Evolutionary conservation across 1,140 invertebrate species (phyloP).

Genomic region (Littorina saxatilis): DNA sequence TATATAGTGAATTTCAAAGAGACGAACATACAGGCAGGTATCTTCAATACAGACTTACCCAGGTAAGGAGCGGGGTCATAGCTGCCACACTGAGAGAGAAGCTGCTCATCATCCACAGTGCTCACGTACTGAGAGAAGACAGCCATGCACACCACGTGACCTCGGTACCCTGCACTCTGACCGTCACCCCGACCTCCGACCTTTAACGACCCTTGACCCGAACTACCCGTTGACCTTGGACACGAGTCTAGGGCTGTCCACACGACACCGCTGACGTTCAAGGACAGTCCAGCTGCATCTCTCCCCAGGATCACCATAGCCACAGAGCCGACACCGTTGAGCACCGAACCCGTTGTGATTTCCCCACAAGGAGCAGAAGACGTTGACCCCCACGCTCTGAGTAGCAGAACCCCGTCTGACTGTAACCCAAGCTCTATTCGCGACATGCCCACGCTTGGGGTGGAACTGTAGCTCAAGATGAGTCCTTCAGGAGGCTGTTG

Average conservation of each 20-base stretch:
- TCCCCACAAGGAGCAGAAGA: background rate
- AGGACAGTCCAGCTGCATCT: too few species aligned
- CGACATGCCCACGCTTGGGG: background rate
- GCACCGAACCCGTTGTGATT: background rate
- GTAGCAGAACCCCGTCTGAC: background rate
- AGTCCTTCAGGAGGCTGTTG: background rate
- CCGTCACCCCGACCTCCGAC: background rate
- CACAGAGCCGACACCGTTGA: background rate
- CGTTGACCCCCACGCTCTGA: background rate
- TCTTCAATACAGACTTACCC: background rate
- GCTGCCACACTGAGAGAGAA: background rate
- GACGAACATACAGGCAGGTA: too few species aligned
- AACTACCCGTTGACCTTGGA: too few species aligned
- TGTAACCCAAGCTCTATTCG: background rate
- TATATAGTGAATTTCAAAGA: too few species aligned
- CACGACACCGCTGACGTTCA: too few species aligned
- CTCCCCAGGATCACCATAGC: too few species aligned
- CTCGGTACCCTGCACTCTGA: background rate
- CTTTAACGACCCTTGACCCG: too few species aligned
- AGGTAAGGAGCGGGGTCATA: too few species aligned
- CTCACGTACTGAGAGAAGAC: background rate
- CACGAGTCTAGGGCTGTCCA: too few species aligned
- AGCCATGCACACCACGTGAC: background rate
- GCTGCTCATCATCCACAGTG: too few species aligned
- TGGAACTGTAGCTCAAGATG: background rate